A percentile compares a stretch with the other conserved stretches of the same genome.
Conservation (phyloP, 2,113 vertebrate species). For the Mobula hypostoma region DNA sequence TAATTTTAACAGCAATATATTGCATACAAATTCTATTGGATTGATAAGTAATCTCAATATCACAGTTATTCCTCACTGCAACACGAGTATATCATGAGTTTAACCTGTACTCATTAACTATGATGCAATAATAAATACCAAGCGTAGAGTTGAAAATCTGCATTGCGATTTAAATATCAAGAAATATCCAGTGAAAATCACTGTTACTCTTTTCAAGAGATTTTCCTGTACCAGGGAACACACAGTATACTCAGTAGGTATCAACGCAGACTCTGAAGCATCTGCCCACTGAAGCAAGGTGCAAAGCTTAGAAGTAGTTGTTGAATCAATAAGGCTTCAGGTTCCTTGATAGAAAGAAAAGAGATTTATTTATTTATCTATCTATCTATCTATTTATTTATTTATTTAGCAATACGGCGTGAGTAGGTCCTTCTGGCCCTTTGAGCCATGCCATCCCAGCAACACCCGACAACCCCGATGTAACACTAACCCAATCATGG, state of each 20-base stretch:
- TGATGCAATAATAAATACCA: not conserved
- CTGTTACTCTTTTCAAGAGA: not conserved
- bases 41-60: not conserved
- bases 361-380: too few relatives aligned
- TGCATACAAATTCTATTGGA: not conserved
- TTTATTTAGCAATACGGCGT: too few relatives aligned
- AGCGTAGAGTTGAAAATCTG: not conserved
- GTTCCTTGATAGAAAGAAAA: not conserved
- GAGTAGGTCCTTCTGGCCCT: too few relatives aligned
- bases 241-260: not conserved
- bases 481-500: too few relatives aligned
- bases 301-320: not conserved
- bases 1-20: not conserved
- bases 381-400: too few relatives aligned
- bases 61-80: not conserved
- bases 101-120: too few relatives aligned
- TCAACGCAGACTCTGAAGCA: not conserved
- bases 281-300: not conserved
- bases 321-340: not conserved
- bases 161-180: not conserved
- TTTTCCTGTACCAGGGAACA: too few relatives aligned
- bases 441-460: too few relatives aligned
- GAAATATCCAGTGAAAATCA: not conserved
- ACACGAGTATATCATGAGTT: not conserved
- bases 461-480: too few relatives aligned